These are phyloP conservation scores for Ardeotis arabs DNA, from an alignment of 2,113 vertebrate genomes.

Conservation along the genomic window DNA sequence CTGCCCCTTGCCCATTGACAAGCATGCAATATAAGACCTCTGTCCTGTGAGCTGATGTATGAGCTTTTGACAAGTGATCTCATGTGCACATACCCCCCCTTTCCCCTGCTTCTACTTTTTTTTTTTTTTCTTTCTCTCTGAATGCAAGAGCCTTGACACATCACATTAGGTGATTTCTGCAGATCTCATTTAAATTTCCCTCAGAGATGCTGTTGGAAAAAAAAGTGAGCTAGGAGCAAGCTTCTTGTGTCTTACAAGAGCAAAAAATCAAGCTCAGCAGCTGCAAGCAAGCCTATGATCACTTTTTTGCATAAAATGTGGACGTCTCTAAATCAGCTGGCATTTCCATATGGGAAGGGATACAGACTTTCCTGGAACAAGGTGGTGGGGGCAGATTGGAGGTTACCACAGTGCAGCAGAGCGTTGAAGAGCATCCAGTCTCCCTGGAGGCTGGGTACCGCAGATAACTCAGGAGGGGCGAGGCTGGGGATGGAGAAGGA, in stretches of 20 bases:
- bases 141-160: not conserved
- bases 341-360: not conserved
- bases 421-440: not conserved
- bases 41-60: not conserved
- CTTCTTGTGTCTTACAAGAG: not conserved
- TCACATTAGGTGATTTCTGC: not conserved
- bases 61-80: not conserved
- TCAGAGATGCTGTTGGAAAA: not conserved
- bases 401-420: not conserved
- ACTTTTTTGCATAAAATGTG: not conserved
- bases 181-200: not conserved
- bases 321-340: not conserved
- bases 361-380: not conserved
- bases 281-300: not conserved
- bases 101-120: not conserved
- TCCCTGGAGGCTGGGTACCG: not conserved
- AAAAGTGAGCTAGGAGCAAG: not conserved
- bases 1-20: not conserved
- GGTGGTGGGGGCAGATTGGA: no score
- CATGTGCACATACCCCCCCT: not conserved
- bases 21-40: not conserved
- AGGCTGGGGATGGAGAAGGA: not conserved
- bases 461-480: not conserved
- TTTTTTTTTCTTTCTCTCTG: not conserved
- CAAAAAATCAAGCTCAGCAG: not conserved